These are phyloP conservation scores for Nineta flava DNA, from an alignment of 2,888 invertebrate species.

Conservation along the genomic window DNA sequence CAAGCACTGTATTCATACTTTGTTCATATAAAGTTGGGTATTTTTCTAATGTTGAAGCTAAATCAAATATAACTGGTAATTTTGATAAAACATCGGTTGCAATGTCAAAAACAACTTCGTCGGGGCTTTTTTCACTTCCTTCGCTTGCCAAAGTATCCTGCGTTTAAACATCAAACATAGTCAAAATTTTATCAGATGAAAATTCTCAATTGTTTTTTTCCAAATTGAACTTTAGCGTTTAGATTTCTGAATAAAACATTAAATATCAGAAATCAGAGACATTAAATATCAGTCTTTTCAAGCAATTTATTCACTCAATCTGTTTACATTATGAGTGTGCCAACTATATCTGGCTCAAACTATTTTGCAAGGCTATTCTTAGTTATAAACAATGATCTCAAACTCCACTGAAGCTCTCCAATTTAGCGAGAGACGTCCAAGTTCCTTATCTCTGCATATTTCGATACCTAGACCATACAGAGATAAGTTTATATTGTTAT, in stretches of 20 bases:
- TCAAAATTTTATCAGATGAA: not conserved
- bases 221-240: not conserved
- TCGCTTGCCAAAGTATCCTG: conserved; percentile 47
- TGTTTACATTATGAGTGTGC: too few relatives aligned
- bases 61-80: conserved; percentile 53
- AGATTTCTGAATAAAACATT: not conserved
- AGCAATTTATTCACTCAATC: too few relatives aligned
- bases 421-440: too few relatives aligned
- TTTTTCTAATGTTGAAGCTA: conserved; percentile 46
- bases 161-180: not conserved
- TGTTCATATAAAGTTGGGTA: conserved; percentile 65
- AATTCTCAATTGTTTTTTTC: not conserved
- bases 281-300: too few relatives aligned
- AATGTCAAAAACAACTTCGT: conserved; percentile 63
- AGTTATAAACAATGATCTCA: too few relatives aligned
- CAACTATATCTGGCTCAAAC: too few relatives aligned
- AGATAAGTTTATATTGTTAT: too few relatives aligned
- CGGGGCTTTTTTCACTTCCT: conserved; percentile 49
- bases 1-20: conserved; percentile 88
- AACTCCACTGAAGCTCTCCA: too few relatives aligned
- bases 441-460: too few relatives aligned
- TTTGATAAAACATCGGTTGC: conserved; percentile 62
- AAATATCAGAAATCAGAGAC: too few relatives aligned
- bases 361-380: too few relatives aligned
- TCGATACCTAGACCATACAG: too few relatives aligned